These are phyloP conservation scores for Oncorhynchus nerka DNA, from an alignment of 2,113 vertebrate genomes.

Conservation along the genomic window DNA sequence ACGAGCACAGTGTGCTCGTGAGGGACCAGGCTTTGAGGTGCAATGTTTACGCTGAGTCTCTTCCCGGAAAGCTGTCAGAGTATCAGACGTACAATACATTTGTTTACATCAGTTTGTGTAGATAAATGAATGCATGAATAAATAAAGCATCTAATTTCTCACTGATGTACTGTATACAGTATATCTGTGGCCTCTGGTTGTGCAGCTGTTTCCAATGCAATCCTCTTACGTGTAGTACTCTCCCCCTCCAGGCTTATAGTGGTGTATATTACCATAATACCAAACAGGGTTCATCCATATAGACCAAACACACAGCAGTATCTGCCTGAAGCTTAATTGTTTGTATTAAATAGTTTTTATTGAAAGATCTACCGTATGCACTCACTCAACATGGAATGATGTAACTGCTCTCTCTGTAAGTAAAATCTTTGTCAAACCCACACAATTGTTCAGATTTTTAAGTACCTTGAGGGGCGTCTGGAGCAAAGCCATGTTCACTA, in stretches of 20 bases:
- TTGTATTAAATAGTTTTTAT: background rate
- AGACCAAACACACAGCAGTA: background rate
- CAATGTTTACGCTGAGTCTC: conserved; percentile 22
- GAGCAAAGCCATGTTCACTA: background rate
- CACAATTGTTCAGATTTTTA: background rate
- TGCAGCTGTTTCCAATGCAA: background rate
- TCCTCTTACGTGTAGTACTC: background rate
- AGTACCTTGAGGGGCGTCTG: background rate
- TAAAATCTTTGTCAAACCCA: background rate
- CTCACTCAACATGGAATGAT: background rate
- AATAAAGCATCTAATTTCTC: conserved; percentile 36
- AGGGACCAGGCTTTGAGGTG: conserved; percentile 36
- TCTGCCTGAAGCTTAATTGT: background rate
- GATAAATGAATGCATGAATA: conserved; percentile 41
- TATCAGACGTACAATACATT: conserved; percentile 27
- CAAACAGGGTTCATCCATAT: background rate
- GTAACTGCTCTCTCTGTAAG: background rate
- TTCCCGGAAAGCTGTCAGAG: conserved; percentile 32
- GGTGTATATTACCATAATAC: background rate
- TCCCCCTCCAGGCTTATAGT: background rate
- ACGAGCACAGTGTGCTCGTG: conserved; percentile 21
- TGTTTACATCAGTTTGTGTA: conserved; percentile 39
- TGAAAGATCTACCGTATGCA: background rate
- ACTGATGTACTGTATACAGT: conserved; percentile 3
- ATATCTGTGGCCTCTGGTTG: conserved; percentile 18